Percentiles rank a stretch among this genome's conserved stretches.
Evolutionary conservation across 2,888 invertebrate genomes (phyloP).

Genomic region (Cantharis rufa): DNA sequence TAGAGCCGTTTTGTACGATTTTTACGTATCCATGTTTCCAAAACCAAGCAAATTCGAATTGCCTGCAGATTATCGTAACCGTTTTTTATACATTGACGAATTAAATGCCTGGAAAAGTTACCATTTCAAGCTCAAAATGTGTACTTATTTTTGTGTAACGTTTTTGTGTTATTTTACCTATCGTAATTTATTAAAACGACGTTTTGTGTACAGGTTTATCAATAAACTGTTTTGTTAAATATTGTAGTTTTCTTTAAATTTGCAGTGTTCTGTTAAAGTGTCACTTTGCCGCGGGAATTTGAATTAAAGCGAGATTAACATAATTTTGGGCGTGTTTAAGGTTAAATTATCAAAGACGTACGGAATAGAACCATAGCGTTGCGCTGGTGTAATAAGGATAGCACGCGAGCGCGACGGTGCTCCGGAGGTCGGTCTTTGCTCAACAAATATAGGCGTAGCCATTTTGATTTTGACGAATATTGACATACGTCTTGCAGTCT

Average conservation of each 20-base stretch:
- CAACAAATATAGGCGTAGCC: conserved; percentile 64
- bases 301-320: conserved; percentile 31
- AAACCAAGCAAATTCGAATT: conserved; percentile 73
- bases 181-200: conserved; percentile 42
- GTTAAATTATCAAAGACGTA: conserved; percentile 34
- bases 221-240: conserved; percentile 37
- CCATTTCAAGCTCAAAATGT: conserved; percentile 49
- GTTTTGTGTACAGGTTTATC: conserved; percentile 38
- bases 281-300: conserved; percentile 24
- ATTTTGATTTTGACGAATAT: conserved; percentile 76
- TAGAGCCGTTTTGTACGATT: conserved; percentile 72
- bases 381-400: background rate
- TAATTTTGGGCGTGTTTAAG: conserved; percentile 50
- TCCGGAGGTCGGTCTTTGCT: conserved; percentile 39
- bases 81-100: conserved; percentile 65
- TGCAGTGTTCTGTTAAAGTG: background rate
- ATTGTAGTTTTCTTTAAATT: background rate
- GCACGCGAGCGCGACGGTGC: background rate
- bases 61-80: conserved; percentile 69
- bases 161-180: conserved; percentile 37
- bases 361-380: conserved; percentile 9
- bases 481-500: conserved; percentile 65
- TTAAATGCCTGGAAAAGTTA: conserved; percentile 61
- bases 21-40: conserved; percentile 76
- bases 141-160: conserved; percentile 38